Evolutionary conservation across 2,113 vertebrate genomes (phyloP).

Genomic region (Coryphaenoides rupestris): DNA sequence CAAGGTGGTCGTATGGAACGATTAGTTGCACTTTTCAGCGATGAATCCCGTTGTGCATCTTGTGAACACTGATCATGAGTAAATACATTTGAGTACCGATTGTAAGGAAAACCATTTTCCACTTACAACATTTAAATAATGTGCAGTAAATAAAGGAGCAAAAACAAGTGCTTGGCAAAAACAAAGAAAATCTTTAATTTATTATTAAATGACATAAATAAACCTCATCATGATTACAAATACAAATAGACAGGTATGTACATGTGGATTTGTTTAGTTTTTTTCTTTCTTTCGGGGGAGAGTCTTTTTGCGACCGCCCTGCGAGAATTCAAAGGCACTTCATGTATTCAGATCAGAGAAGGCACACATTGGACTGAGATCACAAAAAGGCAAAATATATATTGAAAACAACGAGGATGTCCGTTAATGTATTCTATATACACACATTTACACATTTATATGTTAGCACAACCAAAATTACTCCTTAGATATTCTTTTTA

Average conservation of each 20-base stretch:
- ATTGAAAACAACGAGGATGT: slow-evolving; percentile 36
- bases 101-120: too few species aligned
- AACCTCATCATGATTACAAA: slow-evolving; percentile 62
- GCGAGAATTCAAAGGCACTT: slow-evolving; percentile 47
- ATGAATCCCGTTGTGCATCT: too few species aligned
- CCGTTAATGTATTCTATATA: slow-evolving; percentile 75
- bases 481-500: slow-evolving; percentile 25
- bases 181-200: slow-evolving; percentile 69
- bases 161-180: slow-evolving; percentile 32
- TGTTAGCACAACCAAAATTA: slow-evolving; percentile 45
- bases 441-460: slow-evolving; percentile 70
- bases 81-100: too few species aligned
- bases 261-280: slow-evolving; percentile 47
- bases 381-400: slow-evolving; percentile 45
- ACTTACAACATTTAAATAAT: too few species aligned
- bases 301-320: slow-evolving; percentile 28
- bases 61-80: too few species aligned
- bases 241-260: slow-evolving; percentile 75
- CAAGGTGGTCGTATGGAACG: too few species aligned
- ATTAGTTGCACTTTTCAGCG: too few species aligned
- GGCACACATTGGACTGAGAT: slow-evolving; percentile 38
- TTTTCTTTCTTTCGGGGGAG: slow-evolving; percentile 19
- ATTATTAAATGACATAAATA: slow-evolving; percentile 81
- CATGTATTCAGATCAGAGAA: slow-evolving; percentile 22
- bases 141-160: neutral